A percentile compares a stretch with the other conserved stretches of the same genome.
phyloP scores from a whole-genome alignment of 1,140 invertebrate species.

The Caenorhabditis remanei region DNA sequence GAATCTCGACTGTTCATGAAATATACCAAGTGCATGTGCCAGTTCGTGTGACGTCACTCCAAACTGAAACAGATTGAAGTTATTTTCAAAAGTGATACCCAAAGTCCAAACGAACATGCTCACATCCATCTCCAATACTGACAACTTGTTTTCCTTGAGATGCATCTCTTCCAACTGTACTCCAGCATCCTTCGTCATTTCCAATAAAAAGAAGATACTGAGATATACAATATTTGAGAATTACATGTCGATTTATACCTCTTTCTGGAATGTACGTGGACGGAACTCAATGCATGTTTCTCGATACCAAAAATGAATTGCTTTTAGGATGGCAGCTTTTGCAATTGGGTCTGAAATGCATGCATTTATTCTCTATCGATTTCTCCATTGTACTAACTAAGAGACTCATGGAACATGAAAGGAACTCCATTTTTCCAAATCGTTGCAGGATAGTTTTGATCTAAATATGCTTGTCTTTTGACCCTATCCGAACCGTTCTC shows the following conservation, averaged over 20 bases:
- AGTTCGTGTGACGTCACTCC: constrained; percentile 63
- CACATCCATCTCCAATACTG: constrained; percentile 64
- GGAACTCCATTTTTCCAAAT: constrained; percentile 61
- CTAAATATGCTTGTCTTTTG: constrained; percentile 19
- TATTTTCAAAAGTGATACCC: not conserved
- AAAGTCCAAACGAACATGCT: constrained; percentile 60
- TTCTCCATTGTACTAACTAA: constrained; percentile 2
- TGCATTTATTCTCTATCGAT: not conserved
- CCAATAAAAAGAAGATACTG: constrained; percentile 53
- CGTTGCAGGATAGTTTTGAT: constrained; percentile 53
- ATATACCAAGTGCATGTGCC: constrained; percentile 61
- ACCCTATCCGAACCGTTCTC: not conserved
- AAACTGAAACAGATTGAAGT: constrained; percentile 32
- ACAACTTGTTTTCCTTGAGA: constrained; percentile 59
- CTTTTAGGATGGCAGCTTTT: constrained; percentile 44
- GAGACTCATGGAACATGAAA: constrained; percentile 51
- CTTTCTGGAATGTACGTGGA: constrained; percentile 46
- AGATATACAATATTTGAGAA: not conserved
- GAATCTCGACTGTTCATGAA: constrained; percentile 62
- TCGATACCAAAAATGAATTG: constrained; percentile 62
- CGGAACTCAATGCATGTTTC: constrained; percentile 63
- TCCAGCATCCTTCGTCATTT: constrained; percentile 65
- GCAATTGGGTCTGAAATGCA: constrained; percentile 18
- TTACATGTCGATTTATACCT: not conserved
- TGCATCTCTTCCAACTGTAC: constrained; percentile 63